Conservation (phyloP, 2,113 vertebrate genomes). For the Sapayoa aenigma region DNA sequence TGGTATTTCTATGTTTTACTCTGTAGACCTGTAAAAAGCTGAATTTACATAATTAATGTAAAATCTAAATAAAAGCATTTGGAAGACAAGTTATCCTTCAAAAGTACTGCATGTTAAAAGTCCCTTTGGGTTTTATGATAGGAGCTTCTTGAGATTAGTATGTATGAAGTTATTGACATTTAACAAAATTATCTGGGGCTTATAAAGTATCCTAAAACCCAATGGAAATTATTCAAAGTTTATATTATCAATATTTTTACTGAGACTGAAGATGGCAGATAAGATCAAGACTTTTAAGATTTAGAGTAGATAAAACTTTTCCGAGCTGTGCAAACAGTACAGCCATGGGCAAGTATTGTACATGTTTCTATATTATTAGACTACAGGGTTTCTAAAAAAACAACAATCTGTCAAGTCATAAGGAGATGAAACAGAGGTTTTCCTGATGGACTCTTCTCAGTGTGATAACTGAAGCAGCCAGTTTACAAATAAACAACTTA, state of each 20-base stretch:
- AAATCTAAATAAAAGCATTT: not conserved
- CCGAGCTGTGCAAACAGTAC: not conserved
- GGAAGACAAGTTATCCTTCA: not conserved
- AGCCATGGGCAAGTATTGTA: not conserved
- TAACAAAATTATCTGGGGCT: not conserved
- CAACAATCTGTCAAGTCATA: not conserved
- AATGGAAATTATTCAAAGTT: not conserved
- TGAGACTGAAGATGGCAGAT: not conserved
- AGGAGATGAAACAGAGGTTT: not conserved
- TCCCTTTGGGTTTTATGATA: not conserved
- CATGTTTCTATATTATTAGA: not conserved
- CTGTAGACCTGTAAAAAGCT: not conserved
- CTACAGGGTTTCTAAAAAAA: not conserved
- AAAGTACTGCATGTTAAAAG: not conserved
- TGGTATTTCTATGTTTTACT: not conserved
- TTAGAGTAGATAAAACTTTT: not conserved
- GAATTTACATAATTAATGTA: not conserved
- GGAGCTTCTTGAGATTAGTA: not conserved
- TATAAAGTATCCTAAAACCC: not conserved
- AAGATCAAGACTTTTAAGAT: not conserved
- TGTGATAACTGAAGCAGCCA: not conserved
- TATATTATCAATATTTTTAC: not conserved
- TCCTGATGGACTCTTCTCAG: not conserved
- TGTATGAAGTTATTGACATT: not conserved
- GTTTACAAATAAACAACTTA: not conserved